A percentile compares a stretch with the other conserved stretches of the same genome.
Evolutionary conservation across 2,113 vertebrate genomes (phyloP).

Genomic region (Entomyzon cyanotis): DNA sequence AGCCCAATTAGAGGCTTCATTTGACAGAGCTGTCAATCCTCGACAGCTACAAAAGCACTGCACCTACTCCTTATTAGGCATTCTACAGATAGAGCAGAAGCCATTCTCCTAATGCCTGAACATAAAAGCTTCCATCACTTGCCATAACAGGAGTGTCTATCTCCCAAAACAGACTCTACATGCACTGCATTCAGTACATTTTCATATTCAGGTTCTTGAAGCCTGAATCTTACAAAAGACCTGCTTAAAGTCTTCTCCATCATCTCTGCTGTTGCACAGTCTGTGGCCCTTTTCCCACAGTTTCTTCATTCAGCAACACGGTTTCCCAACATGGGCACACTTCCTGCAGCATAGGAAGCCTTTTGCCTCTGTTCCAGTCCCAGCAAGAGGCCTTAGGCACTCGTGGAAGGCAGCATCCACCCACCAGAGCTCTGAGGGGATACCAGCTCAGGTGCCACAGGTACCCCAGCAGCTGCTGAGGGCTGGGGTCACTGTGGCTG

Average conservation of each 20-base stretch:
- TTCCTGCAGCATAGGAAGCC: background rate
- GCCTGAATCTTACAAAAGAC: background rate
- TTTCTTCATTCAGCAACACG: background rate
- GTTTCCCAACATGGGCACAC: background rate
- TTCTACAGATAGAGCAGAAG: background rate
- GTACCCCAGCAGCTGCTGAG: background rate
- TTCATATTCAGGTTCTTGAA: background rate
- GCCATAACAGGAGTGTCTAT: background rate
- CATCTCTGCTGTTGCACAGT: background rate
- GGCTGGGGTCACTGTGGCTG: background rate
- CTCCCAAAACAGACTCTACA: background rate
- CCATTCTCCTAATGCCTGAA: background rate
- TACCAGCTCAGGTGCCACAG: background rate
- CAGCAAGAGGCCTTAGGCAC: background rate
- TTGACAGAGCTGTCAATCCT: background rate
- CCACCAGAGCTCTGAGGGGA: background rate
- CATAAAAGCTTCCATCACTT: background rate
- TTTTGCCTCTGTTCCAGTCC: background rate
- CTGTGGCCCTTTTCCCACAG: background rate
- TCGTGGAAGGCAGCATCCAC: background rate
- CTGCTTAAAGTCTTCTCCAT: background rate
- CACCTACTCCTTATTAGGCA: background rate
- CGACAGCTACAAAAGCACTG: background rate
- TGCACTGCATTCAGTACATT: rapidly evolving
- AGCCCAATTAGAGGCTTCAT: background rate